These are phyloP conservation scores for Bufotes viridis DNA, from an alignment of 2,797 vertebrate genomes.

Conservation along the genomic window DNA sequence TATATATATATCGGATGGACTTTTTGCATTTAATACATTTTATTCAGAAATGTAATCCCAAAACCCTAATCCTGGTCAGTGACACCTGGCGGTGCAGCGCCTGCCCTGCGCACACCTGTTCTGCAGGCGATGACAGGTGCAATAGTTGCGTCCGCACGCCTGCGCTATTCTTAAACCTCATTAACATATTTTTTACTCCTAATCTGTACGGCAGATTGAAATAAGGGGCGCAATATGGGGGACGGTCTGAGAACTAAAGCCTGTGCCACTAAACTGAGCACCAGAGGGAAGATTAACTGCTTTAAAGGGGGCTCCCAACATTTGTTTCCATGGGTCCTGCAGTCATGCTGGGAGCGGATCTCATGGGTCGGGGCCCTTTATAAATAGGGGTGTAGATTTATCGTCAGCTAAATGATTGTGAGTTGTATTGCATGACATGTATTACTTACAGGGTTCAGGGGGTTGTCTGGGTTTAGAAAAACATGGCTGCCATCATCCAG, in stretches of 20 bases:
- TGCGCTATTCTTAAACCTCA: slow-evolving; percentile 37
- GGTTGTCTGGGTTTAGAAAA: no score
- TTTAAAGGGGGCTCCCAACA: no score
- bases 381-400: no score
- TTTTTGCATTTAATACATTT: neutral
- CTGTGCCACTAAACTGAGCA: slow-evolving; percentile 30
- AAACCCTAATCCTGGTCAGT: slow-evolving; percentile 13
- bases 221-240: slow-evolving; percentile 31
- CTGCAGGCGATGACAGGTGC: slow-evolving; percentile 26
- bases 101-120: slow-evolving; percentile 27
- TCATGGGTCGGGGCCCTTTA: no score
- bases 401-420: no score
- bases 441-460: no score
- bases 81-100: slow-evolving; percentile 9
- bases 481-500: no score
- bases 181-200: slow-evolving; percentile 33
- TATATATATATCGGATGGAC: no score
- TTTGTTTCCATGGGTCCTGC: no score
- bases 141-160: slow-evolving; percentile 12
- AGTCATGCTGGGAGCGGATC: no score
- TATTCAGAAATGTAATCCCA: slow-evolving; percentile 22
- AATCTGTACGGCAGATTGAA: neutral
- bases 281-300: neutral
- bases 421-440: no score
- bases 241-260: slow-evolving; percentile 16